These are phyloP conservation scores for Heptranchias perlo DNA, from an alignment of 2,113 vertebrate genomes.

Conservation along the genomic window DNA sequence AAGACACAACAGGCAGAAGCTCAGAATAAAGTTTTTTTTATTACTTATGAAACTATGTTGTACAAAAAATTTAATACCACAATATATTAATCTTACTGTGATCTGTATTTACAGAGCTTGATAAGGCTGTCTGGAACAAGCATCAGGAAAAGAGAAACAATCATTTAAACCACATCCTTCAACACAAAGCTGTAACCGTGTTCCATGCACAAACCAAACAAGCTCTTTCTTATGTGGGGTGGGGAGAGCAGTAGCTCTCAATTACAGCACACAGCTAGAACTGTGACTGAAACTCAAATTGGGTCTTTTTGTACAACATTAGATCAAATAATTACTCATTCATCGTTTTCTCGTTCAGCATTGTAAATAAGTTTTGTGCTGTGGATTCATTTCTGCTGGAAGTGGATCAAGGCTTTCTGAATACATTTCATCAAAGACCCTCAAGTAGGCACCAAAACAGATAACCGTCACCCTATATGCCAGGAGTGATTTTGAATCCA, in stretches of 20 bases:
- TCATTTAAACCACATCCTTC: not conserved
- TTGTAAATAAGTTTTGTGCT: not conserved
- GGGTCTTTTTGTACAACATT: not conserved
- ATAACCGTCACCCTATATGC: not conserved
- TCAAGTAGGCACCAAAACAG: not conserved
- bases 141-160: not conserved
- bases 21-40: not conserved
- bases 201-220: not conserved
- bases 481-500: not conserved
- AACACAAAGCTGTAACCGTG: not conserved
- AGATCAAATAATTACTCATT: not conserved
- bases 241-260: not conserved
- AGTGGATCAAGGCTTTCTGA: not conserved
- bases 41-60: slow-evolving; percentile 30
- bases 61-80: slow-evolving; percentile 33
- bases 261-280: not conserved
- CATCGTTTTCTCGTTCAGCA: not conserved
- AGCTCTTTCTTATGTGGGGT: not conserved
- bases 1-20: not conserved
- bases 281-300: slow-evolving; percentile 8
- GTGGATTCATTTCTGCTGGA: not conserved
- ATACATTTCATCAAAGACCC: not conserved
- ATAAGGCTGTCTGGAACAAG: slow-evolving; percentile 39
- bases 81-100: slow-evolving; percentile 5
- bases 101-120: slow-evolving; percentile 15